A percentile compares a stretch with the other conserved stretches of the same genome.
These are phyloP conservation scores for Nomada fucata DNA, from an alignment of 2,888 invertebrate genomes.

Conservation along the genomic window DNA sequence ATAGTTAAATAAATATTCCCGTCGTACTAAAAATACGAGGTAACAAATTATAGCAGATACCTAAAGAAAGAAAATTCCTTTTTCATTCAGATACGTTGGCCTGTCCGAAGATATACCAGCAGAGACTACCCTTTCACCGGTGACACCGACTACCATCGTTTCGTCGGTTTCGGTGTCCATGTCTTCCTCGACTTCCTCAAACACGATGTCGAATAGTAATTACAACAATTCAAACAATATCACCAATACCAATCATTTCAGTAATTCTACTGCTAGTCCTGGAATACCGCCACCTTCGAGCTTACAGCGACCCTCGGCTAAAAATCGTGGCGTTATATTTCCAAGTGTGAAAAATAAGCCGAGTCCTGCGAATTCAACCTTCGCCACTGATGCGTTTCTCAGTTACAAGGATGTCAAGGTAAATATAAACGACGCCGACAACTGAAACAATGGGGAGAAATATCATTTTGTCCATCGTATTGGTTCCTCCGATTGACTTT, in stretches of 20 bases:
- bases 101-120: slow-evolving; percentile 76
- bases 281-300: slow-evolving; percentile 71
- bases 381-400: slow-evolving; percentile 90
- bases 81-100: slow-evolving; percentile 73
- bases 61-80: background rate
- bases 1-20: too few relatives aligned
- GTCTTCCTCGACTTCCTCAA: slow-evolving; percentile 71
- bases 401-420: slow-evolving; percentile 94
- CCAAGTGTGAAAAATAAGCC: slow-evolving; percentile 96
- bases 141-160: slow-evolving; percentile 55
- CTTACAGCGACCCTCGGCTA: slow-evolving; percentile 84
- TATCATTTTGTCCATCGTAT: too few relatives aligned
- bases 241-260: slow-evolving; percentile 30
- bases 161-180: slow-evolving; percentile 73
- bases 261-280: slow-evolving; percentile 47
- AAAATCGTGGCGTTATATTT: slow-evolving; percentile 94
- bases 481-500: too few relatives aligned
- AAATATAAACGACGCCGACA: slow-evolving; percentile 79
- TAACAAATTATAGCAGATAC: too few relatives aligned
- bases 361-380: slow-evolving; percentile 92
- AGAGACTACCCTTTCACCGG: slow-evolving; percentile 72
- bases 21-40: background rate
- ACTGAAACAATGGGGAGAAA: too few relatives aligned
- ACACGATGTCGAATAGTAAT: slow-evolving; percentile 39
- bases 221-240: slow-evolving; percentile 24